Conservation (phyloP, 2,113 vertebrate genomes). For the Eretmochelys imbricata region DNA sequence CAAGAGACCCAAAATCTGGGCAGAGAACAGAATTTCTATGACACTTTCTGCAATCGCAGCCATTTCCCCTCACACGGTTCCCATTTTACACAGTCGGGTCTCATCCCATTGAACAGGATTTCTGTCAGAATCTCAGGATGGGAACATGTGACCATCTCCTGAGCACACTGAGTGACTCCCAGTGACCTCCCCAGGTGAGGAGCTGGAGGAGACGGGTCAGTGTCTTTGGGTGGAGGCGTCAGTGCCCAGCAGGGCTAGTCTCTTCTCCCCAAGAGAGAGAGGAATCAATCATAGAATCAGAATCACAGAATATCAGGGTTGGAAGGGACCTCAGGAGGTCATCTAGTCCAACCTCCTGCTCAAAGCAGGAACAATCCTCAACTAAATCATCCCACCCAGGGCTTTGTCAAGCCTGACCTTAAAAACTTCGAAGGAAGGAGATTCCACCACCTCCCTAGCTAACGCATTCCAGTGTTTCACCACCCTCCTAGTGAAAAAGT, state of each 20-base stretch:
- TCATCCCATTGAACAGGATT: not conserved
- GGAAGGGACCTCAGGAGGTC: no score
- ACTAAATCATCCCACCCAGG: no score
- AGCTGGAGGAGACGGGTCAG: no score
- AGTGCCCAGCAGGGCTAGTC: not conserved
- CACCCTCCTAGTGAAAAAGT: no score
- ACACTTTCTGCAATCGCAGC: not conserved
- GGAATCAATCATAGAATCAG: no score
- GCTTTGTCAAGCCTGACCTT: no score
- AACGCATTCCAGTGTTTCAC: no score
- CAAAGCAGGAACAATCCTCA: no score
- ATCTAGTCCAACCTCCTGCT: no score
- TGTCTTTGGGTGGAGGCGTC: not conserved
- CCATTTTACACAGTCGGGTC: not conserved
- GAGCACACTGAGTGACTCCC: not conserved
- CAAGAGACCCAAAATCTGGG: not conserved
- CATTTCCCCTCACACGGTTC: not conserved
- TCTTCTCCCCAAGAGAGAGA: accelerated
- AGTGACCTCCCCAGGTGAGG: not conserved
- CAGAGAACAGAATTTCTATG: not conserved
- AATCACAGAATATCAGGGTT: no score
- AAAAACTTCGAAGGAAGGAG: no score
- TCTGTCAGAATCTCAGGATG: not conserved
- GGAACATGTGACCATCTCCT: not conserved
- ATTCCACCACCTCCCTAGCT: no score